Base-by-base conservation (phyloP, 2,113 vertebrate genomes). In the Rhea pennata region DNA sequence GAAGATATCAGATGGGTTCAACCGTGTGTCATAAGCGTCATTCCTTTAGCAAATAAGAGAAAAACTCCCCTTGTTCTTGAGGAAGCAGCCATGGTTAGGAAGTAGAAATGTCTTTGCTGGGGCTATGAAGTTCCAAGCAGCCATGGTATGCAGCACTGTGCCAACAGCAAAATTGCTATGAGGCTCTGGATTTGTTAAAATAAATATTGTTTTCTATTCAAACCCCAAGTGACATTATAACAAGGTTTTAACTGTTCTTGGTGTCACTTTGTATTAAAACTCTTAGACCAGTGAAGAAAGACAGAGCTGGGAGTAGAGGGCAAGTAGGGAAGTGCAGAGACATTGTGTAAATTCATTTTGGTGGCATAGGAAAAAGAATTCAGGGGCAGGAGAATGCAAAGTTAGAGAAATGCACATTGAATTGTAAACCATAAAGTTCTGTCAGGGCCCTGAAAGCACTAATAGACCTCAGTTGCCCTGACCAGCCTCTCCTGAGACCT, bases 201-300 rank as follows among this genome's bases (percentile, higher is more conserved):
- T 80, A 94, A 88, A 92, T 69, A 42, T 84, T 93, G 50, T 80
- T 94, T 97, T 93, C 93, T 86, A 78, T 90, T 79, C 80, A 96
- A 96, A 96, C 79, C 65, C 93, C 90, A 93, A 97, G 69, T 81
- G 95, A 94, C 56, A 86, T 90, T 88, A 36, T 78, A 95, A 90
- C 42, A 92, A 95, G 73, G 39, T 93, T 97, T 96, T 92, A 86
- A 86, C 92, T 93, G 78, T 84, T 95, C 76, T 84, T 92, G 90
- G 61, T 93, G 95, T 86, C 90, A 78, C n/a, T 95, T 90, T 65
- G 46, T 67, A 90, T 93, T 92, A 90, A 81, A 88, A 95, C 51
- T 86, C 61, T 92, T 81, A 80, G 69, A 77, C 24, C 39, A 61
- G 26, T 54, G 67, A 96, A 76, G 56, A 94, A 97, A 84, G 72